Base-by-base conservation (phyloP, 2,797 vertebrate genomes). In the Acanthurus tractus region DNA sequence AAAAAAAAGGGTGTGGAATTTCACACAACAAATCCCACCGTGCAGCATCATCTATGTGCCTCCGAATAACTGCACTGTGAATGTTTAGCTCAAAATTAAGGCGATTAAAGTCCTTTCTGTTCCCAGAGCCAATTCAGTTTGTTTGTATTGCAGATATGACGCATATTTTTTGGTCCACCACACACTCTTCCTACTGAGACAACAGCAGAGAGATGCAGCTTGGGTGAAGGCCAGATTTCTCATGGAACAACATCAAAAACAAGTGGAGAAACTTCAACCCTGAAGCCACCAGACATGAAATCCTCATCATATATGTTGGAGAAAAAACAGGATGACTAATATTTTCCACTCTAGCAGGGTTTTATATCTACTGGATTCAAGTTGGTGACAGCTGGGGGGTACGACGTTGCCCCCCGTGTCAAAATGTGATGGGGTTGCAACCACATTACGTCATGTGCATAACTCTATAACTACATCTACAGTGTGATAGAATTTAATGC, bases 391-490 rank as follows among this genome's bases (percentile, higher is more conserved):
- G 52, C 74, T 70, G 72, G 63, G 76, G 18, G 68, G 63, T 74
- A 77, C 34, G 34, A 68, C 9, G 76, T 63, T 85, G 69, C 71
- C 25, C 25, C 70, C 75, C 29, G 59, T 78, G 83, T 76, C 80
- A 80, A 79, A 74, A 85, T 75, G 80, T 81, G 72, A 83, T 78
- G 25, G 79, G 82, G 87, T 78, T 83, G 88, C 66, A 78, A 84
- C 79, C 69, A 84, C 86, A 66, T 84, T 73, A 85, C 66, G 15
- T 75, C 56, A 85, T 73, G 79, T 84, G 63, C 71, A 63, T 63
- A 82, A 72, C 73, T 74, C 55, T 84, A 82, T 20, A 75, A 54
- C 66, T 87, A 89, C 78, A 80, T 75, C 81, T 86, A 90, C 50
- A 81, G 83, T 68, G 79, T 88, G 84, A 87, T 69, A 81, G 65